These are phyloP conservation scores for Protobothrops flavoviridis DNA, from an alignment of 2,113 vertebrate genomes.

Conservation along the genomic window DNA sequence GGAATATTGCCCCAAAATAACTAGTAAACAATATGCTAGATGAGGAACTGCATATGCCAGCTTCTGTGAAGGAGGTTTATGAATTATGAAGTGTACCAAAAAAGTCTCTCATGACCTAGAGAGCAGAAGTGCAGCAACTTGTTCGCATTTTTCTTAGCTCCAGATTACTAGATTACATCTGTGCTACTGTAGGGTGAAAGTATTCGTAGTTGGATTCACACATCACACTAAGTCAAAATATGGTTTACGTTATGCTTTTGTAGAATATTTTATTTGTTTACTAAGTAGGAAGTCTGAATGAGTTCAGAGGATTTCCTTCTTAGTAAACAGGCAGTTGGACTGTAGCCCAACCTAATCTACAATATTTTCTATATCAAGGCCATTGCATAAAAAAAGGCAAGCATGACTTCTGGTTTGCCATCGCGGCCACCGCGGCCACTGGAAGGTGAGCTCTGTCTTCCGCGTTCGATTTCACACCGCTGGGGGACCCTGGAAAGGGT, in stretches of 20 bases:
- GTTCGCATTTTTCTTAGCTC: background rate
- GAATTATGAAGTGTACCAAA: background rate
- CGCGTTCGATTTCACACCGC: too few relatives aligned
- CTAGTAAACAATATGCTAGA: background rate
- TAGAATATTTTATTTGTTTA: background rate
- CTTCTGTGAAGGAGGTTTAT: background rate
- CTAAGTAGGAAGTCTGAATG: background rate
- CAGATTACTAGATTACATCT: background rate
- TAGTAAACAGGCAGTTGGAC: background rate
- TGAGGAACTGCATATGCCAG: background rate
- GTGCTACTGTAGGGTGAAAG: background rate
- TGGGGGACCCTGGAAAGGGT: too few relatives aligned
- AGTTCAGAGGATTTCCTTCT: background rate
- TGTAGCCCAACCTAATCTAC: background rate
- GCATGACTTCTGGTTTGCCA: too few relatives aligned
- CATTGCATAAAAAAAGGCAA: background rate
- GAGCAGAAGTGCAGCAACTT: background rate
- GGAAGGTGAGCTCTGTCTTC: too few relatives aligned
- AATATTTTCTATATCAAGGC: background rate
- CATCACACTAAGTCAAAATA: background rate
- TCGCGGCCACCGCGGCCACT: too few relatives aligned
- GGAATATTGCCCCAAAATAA: background rate
- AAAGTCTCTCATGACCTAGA: background rate
- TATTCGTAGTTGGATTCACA: background rate
- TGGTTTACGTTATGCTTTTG: background rate